These are phyloP conservation scores for Pandemis cinnamomeana DNA, from an alignment of 2,888 invertebrate genomes.

Conservation along the genomic window DNA sequence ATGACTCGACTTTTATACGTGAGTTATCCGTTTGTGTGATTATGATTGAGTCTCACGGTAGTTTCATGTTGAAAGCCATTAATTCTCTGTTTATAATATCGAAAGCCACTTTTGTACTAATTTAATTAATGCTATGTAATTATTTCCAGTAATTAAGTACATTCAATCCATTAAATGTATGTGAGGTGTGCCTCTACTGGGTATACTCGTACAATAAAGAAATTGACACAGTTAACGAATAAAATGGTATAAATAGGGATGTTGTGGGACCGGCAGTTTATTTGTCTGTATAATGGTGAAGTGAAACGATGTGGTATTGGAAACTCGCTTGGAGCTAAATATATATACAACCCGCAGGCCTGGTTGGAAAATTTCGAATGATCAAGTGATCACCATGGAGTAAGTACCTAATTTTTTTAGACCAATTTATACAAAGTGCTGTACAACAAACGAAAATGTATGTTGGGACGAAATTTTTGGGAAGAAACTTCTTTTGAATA, in stretches of 20 bases:
- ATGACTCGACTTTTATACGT: no score
- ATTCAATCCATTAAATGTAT: background rate
- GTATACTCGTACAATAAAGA: background rate
- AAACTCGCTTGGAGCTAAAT: background rate
- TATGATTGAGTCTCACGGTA: no score
- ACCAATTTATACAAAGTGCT: no score
- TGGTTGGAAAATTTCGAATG: no score
- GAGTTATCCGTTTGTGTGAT: no score
- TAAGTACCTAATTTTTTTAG: no score
- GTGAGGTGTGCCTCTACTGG: background rate
- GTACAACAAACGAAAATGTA: no score
- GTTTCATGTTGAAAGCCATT: no score
- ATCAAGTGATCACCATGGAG: no score
- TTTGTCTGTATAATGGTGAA: background rate
- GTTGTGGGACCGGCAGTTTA: background rate
- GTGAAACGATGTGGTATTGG: background rate
- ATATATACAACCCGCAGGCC: no score
- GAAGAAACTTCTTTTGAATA: no score
- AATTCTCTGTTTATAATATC: background rate
- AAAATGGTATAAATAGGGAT: background rate
- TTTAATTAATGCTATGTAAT: background rate
- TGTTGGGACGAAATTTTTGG: no score
- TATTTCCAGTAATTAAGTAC: background rate
- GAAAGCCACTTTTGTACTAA: background rate
- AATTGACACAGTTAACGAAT: conserved; percentile 2